Conservation (phyloP, 2,888 invertebrate genomes). For the Netelia virgata region DNA sequence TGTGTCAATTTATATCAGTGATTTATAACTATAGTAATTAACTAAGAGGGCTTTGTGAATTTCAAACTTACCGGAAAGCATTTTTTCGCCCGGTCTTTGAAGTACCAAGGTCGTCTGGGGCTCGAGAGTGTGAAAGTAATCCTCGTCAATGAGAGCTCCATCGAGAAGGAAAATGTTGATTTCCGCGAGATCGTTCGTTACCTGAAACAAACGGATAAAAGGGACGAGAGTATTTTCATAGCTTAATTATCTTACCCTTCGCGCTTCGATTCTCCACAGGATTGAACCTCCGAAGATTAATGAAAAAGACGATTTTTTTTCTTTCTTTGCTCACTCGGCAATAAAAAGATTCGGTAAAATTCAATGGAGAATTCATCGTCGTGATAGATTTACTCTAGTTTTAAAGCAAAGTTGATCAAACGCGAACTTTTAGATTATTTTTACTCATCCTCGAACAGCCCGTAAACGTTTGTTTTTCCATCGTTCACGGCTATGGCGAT, state of each 20-base stretch:
- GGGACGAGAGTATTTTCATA: neutral
- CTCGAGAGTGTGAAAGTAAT: slow-evolving; percentile 91
- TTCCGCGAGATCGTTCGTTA: slow-evolving; percentile 74
- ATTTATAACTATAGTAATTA: neutral
- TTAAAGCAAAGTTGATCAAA: too few species aligned
- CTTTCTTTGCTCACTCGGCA: too few species aligned
- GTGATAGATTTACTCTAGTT: too few species aligned
- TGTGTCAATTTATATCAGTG: neutral
- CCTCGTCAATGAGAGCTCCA: slow-evolving; percentile 87
- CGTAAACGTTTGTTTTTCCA: too few species aligned
- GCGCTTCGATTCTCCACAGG: neutral
- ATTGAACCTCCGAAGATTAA: neutral
- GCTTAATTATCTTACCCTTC: neutral
- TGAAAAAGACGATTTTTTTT: neutral
- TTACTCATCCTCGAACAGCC: too few species aligned
- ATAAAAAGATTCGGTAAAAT: too few species aligned
- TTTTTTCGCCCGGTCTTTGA: slow-evolving; percentile 82
- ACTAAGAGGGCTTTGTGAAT: neutral
- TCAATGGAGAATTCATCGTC: too few species aligned
- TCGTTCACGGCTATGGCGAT: too few species aligned
- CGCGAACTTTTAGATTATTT: too few species aligned
- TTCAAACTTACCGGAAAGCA: slow-evolving; percentile 81
- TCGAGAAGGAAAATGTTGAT: slow-evolving; percentile 81
- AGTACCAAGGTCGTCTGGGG: slow-evolving; percentile 91
- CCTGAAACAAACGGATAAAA: slow-evolving; percentile 51